phyloP scores from a whole-genome alignment of 2,797 vertebrate species.

The Sphenopsis melanotis region DNA sequence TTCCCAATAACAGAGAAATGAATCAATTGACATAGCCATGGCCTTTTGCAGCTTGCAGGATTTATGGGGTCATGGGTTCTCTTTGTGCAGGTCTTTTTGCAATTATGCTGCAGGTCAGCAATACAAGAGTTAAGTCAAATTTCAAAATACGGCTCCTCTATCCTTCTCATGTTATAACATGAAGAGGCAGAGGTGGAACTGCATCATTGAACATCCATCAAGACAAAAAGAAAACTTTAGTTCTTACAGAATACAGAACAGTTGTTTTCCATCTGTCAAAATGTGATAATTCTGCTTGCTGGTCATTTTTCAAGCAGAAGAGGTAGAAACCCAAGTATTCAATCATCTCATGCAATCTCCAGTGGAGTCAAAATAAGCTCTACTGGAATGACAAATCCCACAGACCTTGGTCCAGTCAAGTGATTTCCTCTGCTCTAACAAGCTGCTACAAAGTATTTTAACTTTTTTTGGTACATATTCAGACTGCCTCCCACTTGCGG shows the following conservation, averaged over 20 bases:
- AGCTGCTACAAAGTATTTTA: neutral
- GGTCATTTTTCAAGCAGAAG: neutral
- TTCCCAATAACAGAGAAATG: constrained; percentile 56
- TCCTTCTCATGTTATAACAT: neutral
- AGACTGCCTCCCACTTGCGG: neutral
- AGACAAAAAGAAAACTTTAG: neutral
- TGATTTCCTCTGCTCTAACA: neutral
- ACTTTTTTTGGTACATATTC: neutral
- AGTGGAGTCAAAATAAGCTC: neutral
- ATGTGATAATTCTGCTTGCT: neutral
- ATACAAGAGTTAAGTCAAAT: neutral
- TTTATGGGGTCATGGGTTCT: constrained; percentile 3
- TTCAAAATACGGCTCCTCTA: neutral
- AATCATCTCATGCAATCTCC: neutral
- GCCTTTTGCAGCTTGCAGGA: constrained; percentile 52
- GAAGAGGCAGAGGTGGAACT: neutral
- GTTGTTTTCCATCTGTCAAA: neutral
- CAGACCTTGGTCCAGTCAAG: neutral
- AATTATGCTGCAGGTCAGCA: constrained; percentile 9
- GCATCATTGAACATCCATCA: neutral
- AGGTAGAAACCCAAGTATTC: neutral
- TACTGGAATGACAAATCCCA: neutral
- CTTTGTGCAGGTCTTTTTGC: constrained; percentile 29
- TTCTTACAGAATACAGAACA: neutral
- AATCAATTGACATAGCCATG: constrained; percentile 47